Evolutionary conservation across 2,797 vertebrate genomes (phyloP).

Genomic region (Margarornis squamiger): DNA sequence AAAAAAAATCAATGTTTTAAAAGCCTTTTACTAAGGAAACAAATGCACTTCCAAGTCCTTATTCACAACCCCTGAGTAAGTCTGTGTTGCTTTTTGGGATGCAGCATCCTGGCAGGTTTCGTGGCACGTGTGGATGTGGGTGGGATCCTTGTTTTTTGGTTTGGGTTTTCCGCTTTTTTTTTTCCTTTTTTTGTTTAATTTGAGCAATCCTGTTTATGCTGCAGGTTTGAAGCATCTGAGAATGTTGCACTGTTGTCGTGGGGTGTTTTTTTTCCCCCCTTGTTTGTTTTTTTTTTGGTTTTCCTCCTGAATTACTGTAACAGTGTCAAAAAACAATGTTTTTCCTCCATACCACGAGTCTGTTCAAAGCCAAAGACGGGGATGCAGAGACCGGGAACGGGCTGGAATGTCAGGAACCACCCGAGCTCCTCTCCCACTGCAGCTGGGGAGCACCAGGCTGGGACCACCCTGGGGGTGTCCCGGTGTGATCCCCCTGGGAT

Average conservation of each 20-base stretch:
- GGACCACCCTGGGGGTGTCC: not conserved
- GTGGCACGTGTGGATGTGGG: not conserved
- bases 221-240: not conserved
- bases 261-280: not conserved
- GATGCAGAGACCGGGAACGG: not conserved
- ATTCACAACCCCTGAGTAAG: not conserved
- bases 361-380: slow-evolving; percentile 49
- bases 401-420: not conserved
- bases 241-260: slow-evolving; percentile 11
- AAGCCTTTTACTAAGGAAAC: not conserved
- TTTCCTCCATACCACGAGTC: not conserved
- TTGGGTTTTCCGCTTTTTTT: not conserved
- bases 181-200: not conserved
- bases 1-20: not conserved
- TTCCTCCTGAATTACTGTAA: not conserved
- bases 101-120: not conserved
- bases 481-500: not conserved
- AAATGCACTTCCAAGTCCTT: slow-evolving; percentile 55
- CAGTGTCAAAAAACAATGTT: not conserved
- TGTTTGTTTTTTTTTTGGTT: not conserved
- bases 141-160: not conserved
- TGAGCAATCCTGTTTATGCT: not conserved
- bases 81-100: not conserved
- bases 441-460: not conserved
- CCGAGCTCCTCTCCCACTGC: not conserved